Evolutionary conservation across 2,113 vertebrate species (phyloP), one percentile per base, ranked within the genome.

Genomic region (Neodon shergylaensis): DNA sequence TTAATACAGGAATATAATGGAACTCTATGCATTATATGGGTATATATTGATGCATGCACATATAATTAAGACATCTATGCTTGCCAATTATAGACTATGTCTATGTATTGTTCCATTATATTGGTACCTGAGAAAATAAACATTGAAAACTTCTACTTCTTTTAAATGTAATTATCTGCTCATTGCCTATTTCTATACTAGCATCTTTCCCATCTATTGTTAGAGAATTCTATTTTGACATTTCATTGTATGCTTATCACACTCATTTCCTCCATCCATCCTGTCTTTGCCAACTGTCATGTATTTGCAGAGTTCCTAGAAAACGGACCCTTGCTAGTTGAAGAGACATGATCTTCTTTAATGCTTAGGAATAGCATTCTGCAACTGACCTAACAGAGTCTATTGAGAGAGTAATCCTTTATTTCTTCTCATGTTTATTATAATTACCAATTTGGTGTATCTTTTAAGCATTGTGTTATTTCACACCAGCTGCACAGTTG

Each of bases 381-480:
- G 74, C 5, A 66, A 4, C 79, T 85, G 87, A 65, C 7, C 7
- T 19, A 52, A 42, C 36, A 91, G 61, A 39, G 16, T 28, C 54
- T 70, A 12, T 42, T 17, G 12, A 78, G 77, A 81, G 4, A 83
- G 87, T 10, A 72, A 84, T 44, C 21, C 12, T 66, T 58, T 61
- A 42, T 52, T 91, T 87, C 26, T 84, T n/a, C 24, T 82, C 42
- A 42, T 82, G 63, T 44, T 90, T 33, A 76, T 81, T 66, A 8
- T 39, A 47, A 22, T 88, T 70, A 86, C 73, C 39, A 39, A 74
- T 79, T 26, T 36, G 33, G n/a, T 66, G 24, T 54, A n/a, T 33
- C 83, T 83, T 92, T 87, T 89, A 74, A 88, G 74, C 26, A 87
- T 6, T 31, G 12, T 90, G 76, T 78, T 78, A 93, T n/a, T 76